Percentiles rank a stretch among this genome's conserved stretches.
These are phyloP conservation scores for Calliopum simillimum DNA, from an alignment of 2,888 invertebrate genomes.

Conservation along the genomic window DNA sequence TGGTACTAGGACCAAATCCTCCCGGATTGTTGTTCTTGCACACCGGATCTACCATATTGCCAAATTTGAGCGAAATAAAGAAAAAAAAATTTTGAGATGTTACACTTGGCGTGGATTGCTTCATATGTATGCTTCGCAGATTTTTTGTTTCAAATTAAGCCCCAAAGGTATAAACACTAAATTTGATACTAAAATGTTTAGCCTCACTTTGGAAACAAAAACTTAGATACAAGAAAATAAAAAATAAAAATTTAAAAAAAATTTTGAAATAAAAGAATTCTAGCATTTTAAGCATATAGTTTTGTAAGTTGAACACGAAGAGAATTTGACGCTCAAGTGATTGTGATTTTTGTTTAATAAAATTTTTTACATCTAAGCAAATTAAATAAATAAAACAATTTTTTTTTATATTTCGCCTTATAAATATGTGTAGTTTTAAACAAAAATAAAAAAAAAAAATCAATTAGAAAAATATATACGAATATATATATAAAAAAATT, in stretches of 20 bases:
- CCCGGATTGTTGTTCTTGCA: too few species aligned
- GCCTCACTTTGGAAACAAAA: not conserved
- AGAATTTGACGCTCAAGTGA: conserved; percentile 42
- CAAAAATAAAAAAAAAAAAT: not conserved
- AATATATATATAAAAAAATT: conserved; percentile 14
- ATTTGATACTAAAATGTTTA: not conserved
- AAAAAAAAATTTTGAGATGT: too few species aligned
- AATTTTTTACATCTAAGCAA: conserved; percentile 34
- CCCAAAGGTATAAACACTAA: too few species aligned
- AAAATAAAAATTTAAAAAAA: conserved; percentile 8
- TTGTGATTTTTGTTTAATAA: conserved; percentile 40
- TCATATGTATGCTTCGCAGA: too few species aligned
- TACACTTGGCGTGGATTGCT: too few species aligned
- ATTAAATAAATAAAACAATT: conserved; percentile 24
- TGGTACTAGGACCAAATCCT: too few species aligned
- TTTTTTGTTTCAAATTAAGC: too few species aligned
- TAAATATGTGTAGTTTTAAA: conserved; percentile 15
- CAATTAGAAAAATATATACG: too few species aligned
- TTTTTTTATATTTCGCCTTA: conserved; percentile 18
- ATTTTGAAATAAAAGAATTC: conserved; percentile 14
- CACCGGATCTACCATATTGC: too few species aligned
- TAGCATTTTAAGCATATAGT: conserved; percentile 19
- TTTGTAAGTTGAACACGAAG: conserved; percentile 33
- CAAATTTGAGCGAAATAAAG: too few species aligned
- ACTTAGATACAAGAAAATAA: not conserved